Evolutionary conservation across 2,797 vertebrate species (phyloP).

Genomic region (Pristis pectinata): DNA sequence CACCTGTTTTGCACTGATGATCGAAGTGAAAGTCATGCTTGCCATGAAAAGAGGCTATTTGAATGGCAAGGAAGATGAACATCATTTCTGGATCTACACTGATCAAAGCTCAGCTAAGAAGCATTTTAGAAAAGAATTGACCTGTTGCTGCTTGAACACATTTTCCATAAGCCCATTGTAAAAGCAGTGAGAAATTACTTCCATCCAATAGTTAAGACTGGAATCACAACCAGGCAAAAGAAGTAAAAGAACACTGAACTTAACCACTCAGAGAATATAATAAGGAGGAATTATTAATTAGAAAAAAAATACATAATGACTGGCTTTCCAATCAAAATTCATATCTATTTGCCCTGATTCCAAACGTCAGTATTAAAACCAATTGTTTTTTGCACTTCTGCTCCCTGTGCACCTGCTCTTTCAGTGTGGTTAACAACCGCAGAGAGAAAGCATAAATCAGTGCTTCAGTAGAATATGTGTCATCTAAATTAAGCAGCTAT

Average conservation of each 20-base stretch:
- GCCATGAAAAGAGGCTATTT: neutral
- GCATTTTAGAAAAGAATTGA: neutral
- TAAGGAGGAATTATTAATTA: neutral
- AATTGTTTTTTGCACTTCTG: neutral
- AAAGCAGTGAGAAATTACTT: neutral
- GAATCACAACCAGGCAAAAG: neutral
- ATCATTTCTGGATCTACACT: neutral
- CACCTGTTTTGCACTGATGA: neutral
- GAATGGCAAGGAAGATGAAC: neutral
- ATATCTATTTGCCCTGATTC: slow-evolving; percentile 1
- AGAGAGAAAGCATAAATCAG: neutral
- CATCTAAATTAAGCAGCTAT: neutral
- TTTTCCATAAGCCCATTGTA: neutral
- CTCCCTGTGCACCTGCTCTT: neutral
- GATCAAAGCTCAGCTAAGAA: neutral
- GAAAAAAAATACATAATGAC: neutral
- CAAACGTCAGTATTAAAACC: neutral
- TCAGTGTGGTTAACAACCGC: neutral
- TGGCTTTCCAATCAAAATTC: neutral
- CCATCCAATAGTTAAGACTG: neutral
- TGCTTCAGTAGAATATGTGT: neutral
- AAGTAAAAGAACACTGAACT: neutral
- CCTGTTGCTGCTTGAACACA: neutral
- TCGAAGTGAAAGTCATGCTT: neutral
- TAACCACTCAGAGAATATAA: neutral